Percentiles rank a stretch among this genome's conserved stretches.
Evolutionary conservation across 1,140 invertebrate genomes (phyloP).

Genomic region (Drosophila littoralis): DNA sequence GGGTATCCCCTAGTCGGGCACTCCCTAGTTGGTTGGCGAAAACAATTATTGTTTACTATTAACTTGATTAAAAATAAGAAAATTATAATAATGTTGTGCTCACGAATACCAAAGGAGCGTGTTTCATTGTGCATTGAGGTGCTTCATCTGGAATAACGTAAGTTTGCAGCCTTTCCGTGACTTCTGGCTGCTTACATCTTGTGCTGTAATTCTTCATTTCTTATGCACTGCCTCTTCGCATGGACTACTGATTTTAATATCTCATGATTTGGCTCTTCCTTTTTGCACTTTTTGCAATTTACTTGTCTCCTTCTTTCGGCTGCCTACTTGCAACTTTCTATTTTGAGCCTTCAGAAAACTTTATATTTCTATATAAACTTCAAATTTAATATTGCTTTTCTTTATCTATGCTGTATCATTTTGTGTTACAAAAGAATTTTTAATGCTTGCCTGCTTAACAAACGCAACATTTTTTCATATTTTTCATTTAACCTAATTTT

Average conservation of each 20-base stretch:
- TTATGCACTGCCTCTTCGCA: not conserved
- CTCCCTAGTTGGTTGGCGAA: too few relatives aligned
- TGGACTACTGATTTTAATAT: conserved; percentile 3
- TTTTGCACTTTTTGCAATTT: not conserved
- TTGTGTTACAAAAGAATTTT: conserved; percentile 1
- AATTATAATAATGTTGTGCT: not conserved
- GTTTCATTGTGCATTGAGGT: too few relatives aligned
- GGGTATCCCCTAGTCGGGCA: too few relatives aligned
- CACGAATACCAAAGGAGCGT: too few relatives aligned
- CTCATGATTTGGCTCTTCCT: not conserved
- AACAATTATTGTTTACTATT: not conserved
- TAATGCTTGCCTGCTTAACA: not conserved
- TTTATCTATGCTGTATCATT: not conserved
- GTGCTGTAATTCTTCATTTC: not conserved
- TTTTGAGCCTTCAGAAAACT: not conserved
- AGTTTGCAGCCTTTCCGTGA: not conserved
- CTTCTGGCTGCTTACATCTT: not conserved
- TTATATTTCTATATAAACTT: not conserved
- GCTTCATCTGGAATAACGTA: too few relatives aligned
- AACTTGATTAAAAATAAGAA: not conserved
- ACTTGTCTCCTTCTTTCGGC: not conserved
- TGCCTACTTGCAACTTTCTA: not conserved
- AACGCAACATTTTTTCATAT: not conserved
- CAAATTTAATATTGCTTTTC: conserved; percentile 6
- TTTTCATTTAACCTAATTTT: conserved; percentile 17